Percentiles rank a stretch among this genome's conserved stretches.
Evolutionary conservation across 2,113 vertebrate genomes (phyloP).

Genomic region (Alethe castanea): DNA sequence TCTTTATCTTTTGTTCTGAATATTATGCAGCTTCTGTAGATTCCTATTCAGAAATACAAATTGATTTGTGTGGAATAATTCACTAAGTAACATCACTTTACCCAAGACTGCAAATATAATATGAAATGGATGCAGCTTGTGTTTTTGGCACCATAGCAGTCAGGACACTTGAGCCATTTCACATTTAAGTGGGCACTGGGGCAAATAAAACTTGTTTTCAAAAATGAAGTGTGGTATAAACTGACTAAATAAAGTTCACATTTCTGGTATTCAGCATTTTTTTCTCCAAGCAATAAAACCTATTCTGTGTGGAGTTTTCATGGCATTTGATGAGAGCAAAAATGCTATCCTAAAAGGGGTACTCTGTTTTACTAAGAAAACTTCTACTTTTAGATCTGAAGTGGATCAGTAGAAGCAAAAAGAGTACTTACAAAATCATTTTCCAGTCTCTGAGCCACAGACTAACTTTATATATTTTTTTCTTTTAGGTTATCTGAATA

Average conservation of each 20-base stretch:
- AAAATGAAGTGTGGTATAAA: background rate
- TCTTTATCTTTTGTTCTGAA: background rate
- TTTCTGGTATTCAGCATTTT: background rate
- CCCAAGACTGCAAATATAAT: background rate
- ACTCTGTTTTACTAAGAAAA: background rate
- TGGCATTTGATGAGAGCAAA: background rate
- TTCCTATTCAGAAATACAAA: slow-evolving; percentile 19
- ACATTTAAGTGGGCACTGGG: background rate
- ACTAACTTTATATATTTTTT: background rate
- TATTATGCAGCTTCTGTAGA: slow-evolving; percentile 39
- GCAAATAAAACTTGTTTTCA: background rate
- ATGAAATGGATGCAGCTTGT: background rate
- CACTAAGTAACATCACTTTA: background rate
- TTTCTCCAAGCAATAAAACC: background rate
- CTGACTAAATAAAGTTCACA: background rate
- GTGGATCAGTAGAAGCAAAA: background rate
- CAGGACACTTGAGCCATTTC: background rate
- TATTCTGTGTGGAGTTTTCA: background rate
- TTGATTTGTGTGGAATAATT: slow-evolving; percentile 32
- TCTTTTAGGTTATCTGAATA: background rate
- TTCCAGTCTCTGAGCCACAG: background rate
- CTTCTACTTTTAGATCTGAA: background rate
- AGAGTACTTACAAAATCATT: background rate
- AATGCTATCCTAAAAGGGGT: background rate
- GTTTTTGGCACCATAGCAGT: background rate